Evolutionary conservation across 1,140 invertebrate genomes (phyloP).

Genomic region (Sarcophaga peregrina): DNA sequence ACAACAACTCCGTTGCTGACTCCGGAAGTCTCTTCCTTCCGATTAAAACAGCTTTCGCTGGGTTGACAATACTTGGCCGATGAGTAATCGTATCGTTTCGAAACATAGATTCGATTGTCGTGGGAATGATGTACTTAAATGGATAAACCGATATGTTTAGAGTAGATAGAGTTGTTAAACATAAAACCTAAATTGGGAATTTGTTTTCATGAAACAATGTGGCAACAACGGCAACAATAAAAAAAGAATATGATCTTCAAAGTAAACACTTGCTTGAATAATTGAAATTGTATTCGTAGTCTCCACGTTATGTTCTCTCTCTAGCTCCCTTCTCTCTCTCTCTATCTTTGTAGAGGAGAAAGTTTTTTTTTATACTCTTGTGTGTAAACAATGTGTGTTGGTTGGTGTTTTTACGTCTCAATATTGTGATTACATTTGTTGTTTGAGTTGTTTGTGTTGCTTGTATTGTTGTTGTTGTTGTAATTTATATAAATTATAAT

Average conservation of each 20-base stretch:
- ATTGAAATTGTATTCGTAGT: background rate
- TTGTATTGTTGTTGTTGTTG: conserved; percentile 24
- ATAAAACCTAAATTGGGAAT: too few species aligned
- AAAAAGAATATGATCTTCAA: background rate
- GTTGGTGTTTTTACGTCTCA: background rate
- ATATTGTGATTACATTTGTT: background rate
- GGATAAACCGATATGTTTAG: too few species aligned
- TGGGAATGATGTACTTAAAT: too few species aligned
- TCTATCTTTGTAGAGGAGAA: background rate
- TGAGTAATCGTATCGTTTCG: too few species aligned
- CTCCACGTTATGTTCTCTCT: background rate
- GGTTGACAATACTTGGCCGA: too few species aligned
- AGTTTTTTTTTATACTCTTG: conserved; percentile 1
- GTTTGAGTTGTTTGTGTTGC: background rate
- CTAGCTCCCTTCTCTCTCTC: too few species aligned
- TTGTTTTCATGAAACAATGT: background rate
- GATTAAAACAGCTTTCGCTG: too few species aligned
- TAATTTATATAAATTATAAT: background rate
- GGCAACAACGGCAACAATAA: background rate
- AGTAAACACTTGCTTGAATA: conserved; percentile 20
- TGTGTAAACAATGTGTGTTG: too few species aligned
- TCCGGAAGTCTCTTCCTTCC: too few species aligned
- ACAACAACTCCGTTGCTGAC: too few species aligned
- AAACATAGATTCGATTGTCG: too few species aligned
- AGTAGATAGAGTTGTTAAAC: too few species aligned